These are phyloP conservation scores for Punctoribates punctum DNA, from an alignment of 2,888 invertebrate genomes.

Conservation along the genomic window DNA sequence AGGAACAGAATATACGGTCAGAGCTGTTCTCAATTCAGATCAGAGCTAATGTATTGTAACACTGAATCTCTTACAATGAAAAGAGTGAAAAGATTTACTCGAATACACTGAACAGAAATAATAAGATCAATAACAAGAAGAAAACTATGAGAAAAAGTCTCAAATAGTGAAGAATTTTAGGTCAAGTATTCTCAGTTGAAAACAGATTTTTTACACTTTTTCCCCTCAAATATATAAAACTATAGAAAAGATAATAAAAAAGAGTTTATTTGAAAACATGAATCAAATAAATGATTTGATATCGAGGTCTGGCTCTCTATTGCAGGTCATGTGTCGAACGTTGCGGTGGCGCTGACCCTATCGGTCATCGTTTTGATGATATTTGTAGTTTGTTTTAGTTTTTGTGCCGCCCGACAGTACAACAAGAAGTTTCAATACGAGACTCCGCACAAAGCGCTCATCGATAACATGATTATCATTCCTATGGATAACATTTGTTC, in stretches of 20 bases:
- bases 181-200: not conserved
- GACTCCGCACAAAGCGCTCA: constrained; percentile 16
- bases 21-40: not conserved
- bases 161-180: constrained; percentile 9
- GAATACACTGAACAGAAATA: constrained; percentile 1
- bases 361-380: constrained; percentile 49
- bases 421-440: constrained; percentile 51
- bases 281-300: not conserved
- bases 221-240: not conserved
- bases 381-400: constrained; percentile 49
- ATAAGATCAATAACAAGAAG: constrained; percentile 21
- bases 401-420: constrained; percentile 51
- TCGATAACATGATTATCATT: constrained; percentile 31
- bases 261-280: not conserved
- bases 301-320: not conserved
- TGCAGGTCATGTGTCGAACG: constrained; percentile 49
- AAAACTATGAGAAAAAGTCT: not conserved
- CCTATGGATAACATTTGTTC: constrained; percentile 33
- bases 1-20: too few species aligned
- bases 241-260: not conserved
- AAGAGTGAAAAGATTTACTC: constrained; percentile 9
- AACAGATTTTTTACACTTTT: too few species aligned
- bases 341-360: constrained; percentile 51
- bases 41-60: not conserved
- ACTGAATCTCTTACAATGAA: constrained; percentile 1